These are phyloP conservation scores for Macrosteles quadrilineatus DNA, from an alignment of 1,140 invertebrate species.

Conservation along the genomic window DNA sequence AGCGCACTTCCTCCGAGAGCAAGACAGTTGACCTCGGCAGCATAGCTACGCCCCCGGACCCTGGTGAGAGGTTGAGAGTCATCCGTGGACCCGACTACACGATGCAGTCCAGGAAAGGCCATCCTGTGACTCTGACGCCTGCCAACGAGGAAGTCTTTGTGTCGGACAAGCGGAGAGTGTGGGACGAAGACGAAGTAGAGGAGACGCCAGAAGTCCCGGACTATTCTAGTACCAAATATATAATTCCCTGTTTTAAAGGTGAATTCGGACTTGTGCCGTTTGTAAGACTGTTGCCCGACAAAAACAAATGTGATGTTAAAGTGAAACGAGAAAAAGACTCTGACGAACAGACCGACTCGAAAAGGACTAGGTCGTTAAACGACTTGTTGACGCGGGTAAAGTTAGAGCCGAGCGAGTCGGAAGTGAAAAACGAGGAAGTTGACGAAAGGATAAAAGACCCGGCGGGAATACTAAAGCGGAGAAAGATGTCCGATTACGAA, in stretches of 20 bases:
- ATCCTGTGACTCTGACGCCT: slow-evolving; percentile 71
- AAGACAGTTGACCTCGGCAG: slow-evolving; percentile 64
- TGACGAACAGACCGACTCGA: slow-evolving; percentile 8
- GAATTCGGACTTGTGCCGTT: slow-evolving; percentile 80
- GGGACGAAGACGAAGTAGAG: slow-evolving; percentile 66
- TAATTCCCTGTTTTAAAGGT: slow-evolving; percentile 83
- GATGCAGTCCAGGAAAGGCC: slow-evolving; percentile 73
- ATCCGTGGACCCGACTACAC: slow-evolving; percentile 76
- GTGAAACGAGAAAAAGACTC: slow-evolving; percentile 32
- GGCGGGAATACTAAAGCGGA: slow-evolving; percentile 70
- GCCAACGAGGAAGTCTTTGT: slow-evolving; percentile 80
- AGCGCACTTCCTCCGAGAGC: slow-evolving; percentile 48
- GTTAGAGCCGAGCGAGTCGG: slow-evolving; percentile 29
- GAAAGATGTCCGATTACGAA: slow-evolving; percentile 79
- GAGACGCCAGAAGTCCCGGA: slow-evolving; percentile 51
- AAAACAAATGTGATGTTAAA: slow-evolving; percentile 40
- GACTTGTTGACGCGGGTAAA: slow-evolving; percentile 11
- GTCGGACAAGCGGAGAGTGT: slow-evolving; percentile 67
- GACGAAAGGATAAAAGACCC: slow-evolving; percentile 62
- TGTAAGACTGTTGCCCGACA: slow-evolving; percentile 61
- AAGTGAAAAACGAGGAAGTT: slow-evolving; percentile 43
- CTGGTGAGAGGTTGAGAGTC: slow-evolving; percentile 65
- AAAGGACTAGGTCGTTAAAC: slow-evolving; percentile 28
- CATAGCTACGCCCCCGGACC: slow-evolving; percentile 64
- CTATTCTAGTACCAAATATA: slow-evolving; percentile 63